Evolutionary conservation across 2,888 invertebrate species (phyloP).

Genomic region (Boloria euphrosyne): DNA sequence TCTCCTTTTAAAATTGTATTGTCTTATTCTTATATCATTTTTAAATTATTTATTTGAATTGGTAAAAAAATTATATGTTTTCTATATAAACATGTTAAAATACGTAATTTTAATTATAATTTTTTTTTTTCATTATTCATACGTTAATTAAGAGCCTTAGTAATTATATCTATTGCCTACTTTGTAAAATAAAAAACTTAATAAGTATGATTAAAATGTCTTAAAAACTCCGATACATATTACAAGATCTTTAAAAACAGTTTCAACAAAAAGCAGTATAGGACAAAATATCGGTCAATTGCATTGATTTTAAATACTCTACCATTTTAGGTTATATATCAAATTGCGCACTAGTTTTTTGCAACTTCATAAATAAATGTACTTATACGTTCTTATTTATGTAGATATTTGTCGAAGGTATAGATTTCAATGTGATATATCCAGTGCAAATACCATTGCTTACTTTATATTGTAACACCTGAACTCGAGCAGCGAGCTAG

Average conservation of each 20-base stretch:
- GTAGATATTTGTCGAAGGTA: conserved; percentile 29
- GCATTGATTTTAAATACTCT: conserved; percentile 16
- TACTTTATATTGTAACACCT: background rate
- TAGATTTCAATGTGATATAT: conserved; percentile 16
- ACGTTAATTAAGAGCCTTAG: too few relatives aligned
- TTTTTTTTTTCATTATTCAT: too few relatives aligned
- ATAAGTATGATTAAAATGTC: too few relatives aligned
- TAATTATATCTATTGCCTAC: too few relatives aligned
- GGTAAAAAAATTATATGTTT: too few relatives aligned
- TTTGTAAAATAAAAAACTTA: too few relatives aligned
- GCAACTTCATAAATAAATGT: conserved; percentile 20
- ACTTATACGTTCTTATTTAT: conserved; percentile 7
- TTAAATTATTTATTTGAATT: too few relatives aligned
- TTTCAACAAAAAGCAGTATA: background rate
- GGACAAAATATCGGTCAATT: conserved; percentile 12
- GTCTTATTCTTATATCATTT: too few relatives aligned
- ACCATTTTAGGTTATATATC: conserved; percentile 32
- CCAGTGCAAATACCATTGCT: background rate
- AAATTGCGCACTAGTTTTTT: conserved; percentile 25
- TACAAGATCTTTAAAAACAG: background rate
- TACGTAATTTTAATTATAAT: too few relatives aligned
- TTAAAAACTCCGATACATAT: too few relatives aligned
- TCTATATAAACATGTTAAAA: too few relatives aligned
- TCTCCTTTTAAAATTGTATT: background rate
- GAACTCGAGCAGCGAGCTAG: too few relatives aligned